Evolutionary conservation across 1,140 invertebrate species (phyloP), one percentile per base, ranked within the genome.

Genomic region (Zeugodacus cucurbitae): DNA sequence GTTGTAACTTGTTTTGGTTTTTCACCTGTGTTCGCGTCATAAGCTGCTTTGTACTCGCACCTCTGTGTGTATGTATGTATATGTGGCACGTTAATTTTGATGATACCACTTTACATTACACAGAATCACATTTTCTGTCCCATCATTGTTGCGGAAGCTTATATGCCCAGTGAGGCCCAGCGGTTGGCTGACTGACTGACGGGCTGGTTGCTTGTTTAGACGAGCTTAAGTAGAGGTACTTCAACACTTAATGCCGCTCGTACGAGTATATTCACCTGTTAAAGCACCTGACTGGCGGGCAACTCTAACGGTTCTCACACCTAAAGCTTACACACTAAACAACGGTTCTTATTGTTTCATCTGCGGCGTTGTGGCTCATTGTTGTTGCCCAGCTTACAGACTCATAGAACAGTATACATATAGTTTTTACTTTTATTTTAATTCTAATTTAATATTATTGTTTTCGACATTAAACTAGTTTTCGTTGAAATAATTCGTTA

Each of bases 321-420:
- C 41, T 82, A 11, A 54, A 82, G 74, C 41, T 82, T 44, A 48
- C 10, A 26, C 2, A 11, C n/a, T 2, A 82, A 14, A 82, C 41
- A 82, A 82, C 74, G 74, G 74, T 82, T 82, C 41, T 82, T 82
- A 82, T 82, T 82, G 74, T 82, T 82, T 82, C n/a, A 17, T 20
- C 34, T 29, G 41, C 26, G 70, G 37, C 29, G 22, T 14, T 48
- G 41, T 29, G 6, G 0, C 34, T n/a, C 22, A 7, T 74, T 70
- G 32, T 70, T 70, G 32, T 54, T 48, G 37, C 11, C 26, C 11
- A 82, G 48, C 44, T 14, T 48, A 14, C 74, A 2, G 64, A 70
- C 3, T 3, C 14, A 70, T 34, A 54, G 48, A 17, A 3, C 37
- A 41, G 22, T 10, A 26, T 17, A 74, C 6, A 5, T 74, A 37